A percentile compares a stretch with the other conserved stretches of the same genome.
Conservation (phyloP, 2,888 invertebrate genomes). For the Amphiduros pacificus region DNA sequence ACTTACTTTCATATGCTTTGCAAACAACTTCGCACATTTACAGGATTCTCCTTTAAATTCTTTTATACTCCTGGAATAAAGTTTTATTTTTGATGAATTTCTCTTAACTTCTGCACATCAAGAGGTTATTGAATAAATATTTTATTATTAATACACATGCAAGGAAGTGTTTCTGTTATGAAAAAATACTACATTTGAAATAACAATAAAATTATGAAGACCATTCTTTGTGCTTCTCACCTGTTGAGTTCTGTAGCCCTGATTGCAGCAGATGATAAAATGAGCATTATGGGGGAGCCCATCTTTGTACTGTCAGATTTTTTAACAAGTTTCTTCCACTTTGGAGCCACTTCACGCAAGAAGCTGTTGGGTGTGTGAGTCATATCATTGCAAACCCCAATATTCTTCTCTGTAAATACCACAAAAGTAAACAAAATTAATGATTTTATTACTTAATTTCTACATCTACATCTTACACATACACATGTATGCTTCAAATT, state of each 20-base stretch:
- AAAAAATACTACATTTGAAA: background rate
- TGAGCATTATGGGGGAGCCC: constrained; percentile 1
- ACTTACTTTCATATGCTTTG: constrained; percentile 54
- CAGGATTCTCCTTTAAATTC: constrained; percentile 45
- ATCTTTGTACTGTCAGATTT: background rate
- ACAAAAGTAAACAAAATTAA: no score
- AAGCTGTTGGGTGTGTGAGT: background rate
- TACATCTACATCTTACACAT: no score
- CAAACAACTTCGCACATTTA: constrained; percentile 51
- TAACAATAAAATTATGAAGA: no score
- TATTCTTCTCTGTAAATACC: background rate
- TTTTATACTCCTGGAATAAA: constrained; percentile 39
- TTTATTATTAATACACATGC: background rate
- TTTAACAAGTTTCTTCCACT: constrained; percentile 7
- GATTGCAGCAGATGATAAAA: constrained; percentile 5
- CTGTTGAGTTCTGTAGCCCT: constrained; percentile 33
- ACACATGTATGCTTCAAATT: no score
- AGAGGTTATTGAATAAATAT: background rate
- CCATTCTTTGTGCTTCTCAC: no score
- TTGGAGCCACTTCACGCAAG: background rate
- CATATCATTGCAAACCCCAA: constrained; percentile 3
- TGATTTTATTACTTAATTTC: no score
- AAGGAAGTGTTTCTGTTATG: background rate
- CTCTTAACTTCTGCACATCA: background rate
- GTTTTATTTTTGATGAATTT: no score